These are phyloP conservation scores for Apotomis betuletana DNA, from an alignment of 2,888 invertebrate species.

Conservation along the genomic window DNA sequence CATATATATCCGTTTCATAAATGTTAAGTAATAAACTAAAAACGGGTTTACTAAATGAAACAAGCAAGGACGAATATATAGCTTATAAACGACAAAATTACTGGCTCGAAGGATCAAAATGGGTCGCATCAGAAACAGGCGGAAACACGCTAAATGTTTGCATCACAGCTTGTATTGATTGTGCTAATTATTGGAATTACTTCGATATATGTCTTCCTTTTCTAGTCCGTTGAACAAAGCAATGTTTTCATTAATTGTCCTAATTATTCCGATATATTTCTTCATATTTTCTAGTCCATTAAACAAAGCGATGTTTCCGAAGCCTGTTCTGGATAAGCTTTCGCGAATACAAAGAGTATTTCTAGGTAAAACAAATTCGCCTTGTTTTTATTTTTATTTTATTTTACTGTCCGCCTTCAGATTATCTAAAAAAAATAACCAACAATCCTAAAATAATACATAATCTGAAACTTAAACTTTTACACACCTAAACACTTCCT, in stretches of 20 bases:
- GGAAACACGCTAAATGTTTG: slow-evolving; percentile 11
- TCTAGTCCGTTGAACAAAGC: neutral
- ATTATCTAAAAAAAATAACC: too few relatives aligned
- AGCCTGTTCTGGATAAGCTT: neutral
- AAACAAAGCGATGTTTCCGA: neutral
- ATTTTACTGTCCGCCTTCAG: too few relatives aligned
- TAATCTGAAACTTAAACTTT: too few relatives aligned
- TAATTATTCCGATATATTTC: slow-evolving; percentile 1
- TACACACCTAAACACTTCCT: too few relatives aligned
- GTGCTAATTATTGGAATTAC: neutral
- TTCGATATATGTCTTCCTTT: neutral
- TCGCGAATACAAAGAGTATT: neutral
- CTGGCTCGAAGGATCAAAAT: neutral
- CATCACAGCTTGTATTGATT: slow-evolving; percentile 13
- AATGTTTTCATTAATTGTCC: slow-evolving; percentile 1
- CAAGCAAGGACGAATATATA: too few relatives aligned
- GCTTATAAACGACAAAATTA: slow-evolving; percentile 17
- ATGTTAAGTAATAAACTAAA: too few relatives aligned
- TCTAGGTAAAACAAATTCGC: neutral
- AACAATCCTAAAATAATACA: too few relatives aligned
- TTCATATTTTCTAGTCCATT: neutral
- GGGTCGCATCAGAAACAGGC: slow-evolving; percentile 16
- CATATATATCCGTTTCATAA: too few relatives aligned
- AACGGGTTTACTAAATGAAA: too few relatives aligned
- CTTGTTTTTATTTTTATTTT: neutral